Base-by-base conservation (phyloP, 2,888 invertebrate genomes). In the Parnassius apollo region DNA sequence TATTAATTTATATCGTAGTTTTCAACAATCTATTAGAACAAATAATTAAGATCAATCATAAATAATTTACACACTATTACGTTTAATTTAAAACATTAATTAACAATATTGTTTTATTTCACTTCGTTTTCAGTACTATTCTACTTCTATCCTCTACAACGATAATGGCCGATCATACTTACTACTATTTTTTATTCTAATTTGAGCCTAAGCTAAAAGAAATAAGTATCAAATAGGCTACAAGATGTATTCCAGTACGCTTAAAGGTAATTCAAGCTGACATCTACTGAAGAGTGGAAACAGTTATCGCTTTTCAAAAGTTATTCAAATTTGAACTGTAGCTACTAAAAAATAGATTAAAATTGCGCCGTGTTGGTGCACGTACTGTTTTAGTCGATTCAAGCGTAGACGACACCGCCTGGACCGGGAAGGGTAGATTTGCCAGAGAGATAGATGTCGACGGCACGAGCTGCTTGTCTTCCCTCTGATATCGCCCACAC, bases 401-500 rank as follows among this genome's bases (percentile, higher is more conserved):
- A 63, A 52, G 78, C 76, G 77, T 83, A 81, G 68, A 97, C 93
- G 65, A 99, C 95, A 13, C 99, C 99, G 44, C 99, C 99, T 2
- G 97, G 96, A 22, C 98, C 98, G 4, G 99, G 98, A 61, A 99
- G 93, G 8, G 94, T 94, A 7, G 98, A 97, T 59, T 76, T 72
- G n/a, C 94, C 94, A 76, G 94, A 94, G 13, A 99, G 94, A 86
- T 94, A 96, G 60, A 95, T 92, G 83, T 99, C 99, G 2, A 99
- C 96, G 73, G 98, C 96, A 52, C 98, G 93, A 12, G 99, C 99
- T 9, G 98, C 99, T 88, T 98, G 99, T n/a, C 99, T 94, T 2
- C 99, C 99, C 85, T 99, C 99, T 0, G 97, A 94, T 69, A 99
- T 99, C 22, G 99, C 99, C 98, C 99, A 99, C 9, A 99, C 99